Conservation (phyloP, 2,113 vertebrate genomes). For the Cariama cristata region DNA sequence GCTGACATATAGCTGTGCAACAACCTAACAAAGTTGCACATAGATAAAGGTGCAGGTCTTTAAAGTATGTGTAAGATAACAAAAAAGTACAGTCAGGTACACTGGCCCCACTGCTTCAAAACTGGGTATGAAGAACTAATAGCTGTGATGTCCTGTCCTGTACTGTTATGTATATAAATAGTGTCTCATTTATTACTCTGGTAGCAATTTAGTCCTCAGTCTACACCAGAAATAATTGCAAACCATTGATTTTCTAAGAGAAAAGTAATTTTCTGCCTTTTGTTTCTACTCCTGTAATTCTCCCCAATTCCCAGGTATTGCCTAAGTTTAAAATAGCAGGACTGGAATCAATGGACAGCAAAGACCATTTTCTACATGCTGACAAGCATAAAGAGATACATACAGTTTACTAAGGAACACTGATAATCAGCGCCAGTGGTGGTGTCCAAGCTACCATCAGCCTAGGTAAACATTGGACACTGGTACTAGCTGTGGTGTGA, state of each 20-base stretch:
- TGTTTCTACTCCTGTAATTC: background rate
- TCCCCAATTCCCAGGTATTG: background rate
- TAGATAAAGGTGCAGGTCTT: background rate
- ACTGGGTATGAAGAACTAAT: rapidly evolving
- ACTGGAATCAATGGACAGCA: background rate
- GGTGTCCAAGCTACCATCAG: background rate
- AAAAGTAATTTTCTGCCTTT: background rate
- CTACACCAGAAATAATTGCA: background rate
- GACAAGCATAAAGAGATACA: background rate
- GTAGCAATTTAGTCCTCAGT: background rate
- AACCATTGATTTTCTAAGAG: background rate
- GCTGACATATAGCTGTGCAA: background rate
- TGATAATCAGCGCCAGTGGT: background rate
- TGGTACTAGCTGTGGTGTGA: background rate
- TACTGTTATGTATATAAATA: background rate
- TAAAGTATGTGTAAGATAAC: background rate
- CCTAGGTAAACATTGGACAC: background rate
- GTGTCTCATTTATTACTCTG: background rate
- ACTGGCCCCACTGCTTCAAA: background rate
- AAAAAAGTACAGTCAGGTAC: background rate
- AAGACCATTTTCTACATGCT: background rate
- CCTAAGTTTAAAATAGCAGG: background rate
- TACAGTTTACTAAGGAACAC: background rate
- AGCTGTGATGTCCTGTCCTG: background rate
- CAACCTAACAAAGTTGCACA: background rate